Percentiles rank a stretch among this genome's conserved stretches.
phyloP scores from a whole-genome alignment of 2,113 vertebrate species.

The Morone saxatilis region DNA sequence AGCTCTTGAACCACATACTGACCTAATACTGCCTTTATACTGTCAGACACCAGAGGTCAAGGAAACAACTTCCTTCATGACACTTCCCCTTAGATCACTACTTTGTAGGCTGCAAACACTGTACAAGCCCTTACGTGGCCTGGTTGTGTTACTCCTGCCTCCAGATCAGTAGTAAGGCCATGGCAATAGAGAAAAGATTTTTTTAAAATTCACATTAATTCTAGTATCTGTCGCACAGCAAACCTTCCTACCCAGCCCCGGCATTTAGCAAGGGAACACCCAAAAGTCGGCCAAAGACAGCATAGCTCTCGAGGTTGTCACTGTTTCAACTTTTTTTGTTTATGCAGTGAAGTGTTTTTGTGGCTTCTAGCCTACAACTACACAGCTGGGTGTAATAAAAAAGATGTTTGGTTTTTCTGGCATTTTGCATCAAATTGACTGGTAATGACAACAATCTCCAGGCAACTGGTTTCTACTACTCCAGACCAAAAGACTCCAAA shows the following conservation, averaged over 20 bases:
- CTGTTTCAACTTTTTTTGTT: neutral
- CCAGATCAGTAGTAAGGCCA: neutral
- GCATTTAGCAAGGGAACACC: neutral
- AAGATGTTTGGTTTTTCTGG: neutral
- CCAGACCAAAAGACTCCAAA: neutral
- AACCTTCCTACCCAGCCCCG: neutral
- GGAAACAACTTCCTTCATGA: neutral
- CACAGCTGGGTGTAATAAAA: neutral
- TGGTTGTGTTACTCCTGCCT: neutral
- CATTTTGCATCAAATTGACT: neutral
- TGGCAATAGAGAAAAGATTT: neutral
- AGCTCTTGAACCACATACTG: neutral
- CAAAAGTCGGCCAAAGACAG: neutral
- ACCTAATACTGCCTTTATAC: neutral
- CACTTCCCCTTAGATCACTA: neutral
- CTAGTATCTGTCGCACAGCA: neutral
- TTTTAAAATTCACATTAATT: neutral
- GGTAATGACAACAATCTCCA: neutral
- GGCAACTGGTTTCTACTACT: neutral
- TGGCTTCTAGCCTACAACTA: neutral
- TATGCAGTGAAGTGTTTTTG: neutral
- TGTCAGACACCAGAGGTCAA: neutral
- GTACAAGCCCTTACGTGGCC: neutral
- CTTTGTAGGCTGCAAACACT: accelerated
- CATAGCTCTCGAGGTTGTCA: neutral